phyloP scores from a whole-genome alignment of 2,888 invertebrate species.

The Troides aeacus region DNA sequence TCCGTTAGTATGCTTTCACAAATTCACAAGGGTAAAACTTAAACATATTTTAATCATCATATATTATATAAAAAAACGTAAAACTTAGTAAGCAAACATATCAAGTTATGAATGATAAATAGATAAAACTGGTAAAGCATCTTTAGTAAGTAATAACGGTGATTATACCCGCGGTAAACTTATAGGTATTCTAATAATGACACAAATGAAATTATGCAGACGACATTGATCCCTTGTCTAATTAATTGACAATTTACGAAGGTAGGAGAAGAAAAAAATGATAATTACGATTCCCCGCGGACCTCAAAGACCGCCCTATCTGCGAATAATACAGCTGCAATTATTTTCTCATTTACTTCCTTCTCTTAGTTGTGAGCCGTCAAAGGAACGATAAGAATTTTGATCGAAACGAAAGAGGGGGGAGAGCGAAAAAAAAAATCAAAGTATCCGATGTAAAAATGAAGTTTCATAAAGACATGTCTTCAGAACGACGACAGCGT shows the following conservation, averaged over 20 bases:
- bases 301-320: conserved; percentile 53
- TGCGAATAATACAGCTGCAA: conserved; percentile 64
- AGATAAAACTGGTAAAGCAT: too few species aligned
- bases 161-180: neutral
- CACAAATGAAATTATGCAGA: conserved; percentile 10
- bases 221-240: conserved; percentile 40
- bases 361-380: conserved; percentile 51
- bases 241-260: conserved; percentile 52
- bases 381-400: conserved; percentile 61
- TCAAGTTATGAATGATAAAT: too few species aligned
- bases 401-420: conserved; percentile 64
- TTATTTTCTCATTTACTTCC: conserved; percentile 68
- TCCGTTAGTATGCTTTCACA: too few species aligned
- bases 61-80: too few species aligned
- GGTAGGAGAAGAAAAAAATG: conserved; percentile 42
- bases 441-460: conserved; percentile 52
- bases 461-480: conserved; percentile 52
- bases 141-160: neutral
- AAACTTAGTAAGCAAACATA: too few species aligned
- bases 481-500: conserved; percentile 66
- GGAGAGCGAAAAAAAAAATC: conserved; percentile 64
- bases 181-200: neutral
- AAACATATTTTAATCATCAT: too few species aligned
- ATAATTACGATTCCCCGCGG: conserved; percentile 34
- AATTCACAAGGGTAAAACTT: too few species aligned